Evolutionary conservation across 1,140 invertebrate genomes (phyloP).

Genomic region (Temnothorax longispinosus): DNA sequence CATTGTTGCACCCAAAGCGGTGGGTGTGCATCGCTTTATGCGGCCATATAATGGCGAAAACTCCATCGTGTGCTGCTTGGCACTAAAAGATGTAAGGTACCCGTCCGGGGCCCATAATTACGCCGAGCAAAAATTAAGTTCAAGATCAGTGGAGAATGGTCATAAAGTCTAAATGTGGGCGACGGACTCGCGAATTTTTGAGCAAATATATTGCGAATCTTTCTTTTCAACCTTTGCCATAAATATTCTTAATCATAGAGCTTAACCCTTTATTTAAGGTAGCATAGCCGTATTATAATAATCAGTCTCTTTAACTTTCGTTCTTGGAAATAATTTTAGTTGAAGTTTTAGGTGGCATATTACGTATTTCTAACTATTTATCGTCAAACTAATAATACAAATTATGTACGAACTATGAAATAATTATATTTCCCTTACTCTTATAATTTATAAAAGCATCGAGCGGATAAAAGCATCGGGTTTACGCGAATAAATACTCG

Average conservation of each 20-base stretch:
- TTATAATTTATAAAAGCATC: neutral
- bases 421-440: neutral
- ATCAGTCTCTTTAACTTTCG: neutral
- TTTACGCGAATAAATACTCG: neutral
- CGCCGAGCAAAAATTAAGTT: neutral
- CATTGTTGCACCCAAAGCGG: constrained; percentile 64
- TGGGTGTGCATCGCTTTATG: constrained; percentile 70
- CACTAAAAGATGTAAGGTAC: constrained; percentile 4
- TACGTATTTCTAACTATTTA: neutral
- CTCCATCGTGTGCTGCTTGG: neutral
- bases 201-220: neutral
- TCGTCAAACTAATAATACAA: neutral
- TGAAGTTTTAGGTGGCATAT: neutral
- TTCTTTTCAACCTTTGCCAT: neutral
- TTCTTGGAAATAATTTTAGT: neutral
- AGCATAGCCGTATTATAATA: neutral
- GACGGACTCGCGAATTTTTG: constrained; percentile 21
- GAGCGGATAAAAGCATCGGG: neutral
- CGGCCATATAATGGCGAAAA: constrained; percentile 49
- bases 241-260: neutral
- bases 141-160: neutral
- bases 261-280: neutral
- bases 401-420: neutral
- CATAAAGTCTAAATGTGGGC: constrained; percentile 9
- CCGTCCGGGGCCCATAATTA: constrained; percentile 32